These are phyloP conservation scores for Aleadryas rufinucha DNA, from an alignment of 2,113 vertebrate genomes.

Conservation along the genomic window DNA sequence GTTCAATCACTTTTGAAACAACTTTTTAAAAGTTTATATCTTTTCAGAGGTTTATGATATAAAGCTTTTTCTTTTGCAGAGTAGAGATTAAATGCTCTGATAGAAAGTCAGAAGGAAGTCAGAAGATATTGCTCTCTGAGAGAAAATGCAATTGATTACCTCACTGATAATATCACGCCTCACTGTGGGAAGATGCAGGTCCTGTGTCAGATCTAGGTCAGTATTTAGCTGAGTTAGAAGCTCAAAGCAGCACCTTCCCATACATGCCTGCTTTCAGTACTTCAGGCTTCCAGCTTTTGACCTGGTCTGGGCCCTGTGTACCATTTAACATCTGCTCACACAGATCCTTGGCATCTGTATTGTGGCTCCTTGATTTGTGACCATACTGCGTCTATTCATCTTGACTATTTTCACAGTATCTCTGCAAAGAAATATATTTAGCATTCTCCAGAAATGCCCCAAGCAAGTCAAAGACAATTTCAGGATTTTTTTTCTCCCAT, in stretches of 20 bases:
- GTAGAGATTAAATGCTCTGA: not conserved
- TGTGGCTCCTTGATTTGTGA: not conserved
- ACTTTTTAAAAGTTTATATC: not conserved
- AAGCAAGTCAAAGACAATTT: not conserved
- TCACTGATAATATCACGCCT: not conserved
- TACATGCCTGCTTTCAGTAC: not conserved
- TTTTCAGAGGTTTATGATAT: not conserved
- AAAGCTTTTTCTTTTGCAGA: not conserved
- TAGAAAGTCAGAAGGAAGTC: not conserved
- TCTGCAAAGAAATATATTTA: not conserved
- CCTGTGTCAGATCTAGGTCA: not conserved
- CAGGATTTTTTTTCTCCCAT: not conserved
- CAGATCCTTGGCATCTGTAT: not conserved
- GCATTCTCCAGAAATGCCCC: not conserved
- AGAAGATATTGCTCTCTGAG: not conserved
- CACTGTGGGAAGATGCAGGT: not conserved
- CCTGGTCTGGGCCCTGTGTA: not conserved
- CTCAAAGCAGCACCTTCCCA: not conserved
- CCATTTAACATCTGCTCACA: not conserved
- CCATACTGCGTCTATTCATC: not conserved
- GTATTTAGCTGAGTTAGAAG: not conserved
- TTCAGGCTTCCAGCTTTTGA: not conserved
- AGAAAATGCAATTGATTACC: not conserved
- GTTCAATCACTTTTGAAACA: not conserved
- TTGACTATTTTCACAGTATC: not conserved